These are phyloP conservation scores for Perca flavescens DNA, from an alignment of 2,113 vertebrate genomes.

Conservation along the genomic window DNA sequence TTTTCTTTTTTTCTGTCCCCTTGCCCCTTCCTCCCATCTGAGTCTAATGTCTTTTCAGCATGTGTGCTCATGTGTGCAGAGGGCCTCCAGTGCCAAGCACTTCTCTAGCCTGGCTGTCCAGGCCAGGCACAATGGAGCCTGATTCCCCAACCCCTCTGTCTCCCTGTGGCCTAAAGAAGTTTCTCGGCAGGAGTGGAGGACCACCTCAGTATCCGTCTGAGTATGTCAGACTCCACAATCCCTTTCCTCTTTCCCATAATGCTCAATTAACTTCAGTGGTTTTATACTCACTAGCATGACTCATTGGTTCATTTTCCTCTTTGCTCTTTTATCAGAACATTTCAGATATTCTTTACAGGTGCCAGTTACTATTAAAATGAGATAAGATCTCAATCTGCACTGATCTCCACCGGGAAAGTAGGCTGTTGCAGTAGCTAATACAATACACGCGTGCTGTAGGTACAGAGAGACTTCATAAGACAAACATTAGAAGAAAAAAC, in stretches of 20 bases:
- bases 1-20: conserved; percentile 55
- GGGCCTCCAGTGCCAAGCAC: conserved; percentile 79
- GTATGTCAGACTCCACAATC: conserved; percentile 16
- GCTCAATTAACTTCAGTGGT: conserved; percentile 35
- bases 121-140: conserved; percentile 78
- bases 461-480: no score
- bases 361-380: conserved; percentile 22
- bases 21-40: conserved; percentile 76
- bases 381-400: background rate
- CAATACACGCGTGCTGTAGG: background rate
- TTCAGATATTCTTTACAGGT: background rate
- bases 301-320: conserved; percentile 32
- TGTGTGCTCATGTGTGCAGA: conserved; percentile 84
- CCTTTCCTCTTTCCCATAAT: conserved; percentile 11
- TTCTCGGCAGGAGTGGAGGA: conserved; percentile 70
- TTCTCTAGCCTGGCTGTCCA: conserved; percentile 68
- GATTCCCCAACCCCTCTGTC: conserved; percentile 62
- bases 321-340: background rate
- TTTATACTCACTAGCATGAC: conserved; percentile 13
- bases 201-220: conserved; percentile 58
- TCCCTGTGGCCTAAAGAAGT: conserved; percentile 73
- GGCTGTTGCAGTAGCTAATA: background rate
- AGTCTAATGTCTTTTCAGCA: conserved; percentile 84
- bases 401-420: background rate
- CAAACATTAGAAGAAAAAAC: no score